Conservation (phyloP, 2,888 invertebrate species). For the Nymphalis c-album region DNA sequence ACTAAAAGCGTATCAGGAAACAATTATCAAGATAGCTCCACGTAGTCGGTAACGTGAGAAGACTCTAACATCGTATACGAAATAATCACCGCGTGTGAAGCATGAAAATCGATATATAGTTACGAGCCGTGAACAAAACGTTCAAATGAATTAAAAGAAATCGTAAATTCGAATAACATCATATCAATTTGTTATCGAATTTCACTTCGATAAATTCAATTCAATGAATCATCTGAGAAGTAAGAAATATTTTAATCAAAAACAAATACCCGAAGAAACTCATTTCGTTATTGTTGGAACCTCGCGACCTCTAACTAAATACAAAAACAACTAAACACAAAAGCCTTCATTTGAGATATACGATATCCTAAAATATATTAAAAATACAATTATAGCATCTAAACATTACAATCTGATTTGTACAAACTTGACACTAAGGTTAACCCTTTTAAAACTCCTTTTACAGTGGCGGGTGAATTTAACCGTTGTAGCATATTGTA, state of each 20-base stretch:
- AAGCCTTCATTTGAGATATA: slow-evolving; percentile 30
- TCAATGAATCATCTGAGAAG: slow-evolving; percentile 5
- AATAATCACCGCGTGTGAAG: slow-evolving; percentile 60
- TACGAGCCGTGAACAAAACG: slow-evolving; percentile 47
- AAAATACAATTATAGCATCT: slow-evolving; percentile 58
- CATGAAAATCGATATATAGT: slow-evolving; percentile 58
- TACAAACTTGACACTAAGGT: slow-evolving; percentile 41
- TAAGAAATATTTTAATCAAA: slow-evolving; percentile 14
- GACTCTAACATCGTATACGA: slow-evolving; percentile 51
- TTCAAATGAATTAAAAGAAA: slow-evolving; percentile 42
- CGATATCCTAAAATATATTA: slow-evolving; percentile 69
- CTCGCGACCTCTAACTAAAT: slow-evolving; percentile 18
- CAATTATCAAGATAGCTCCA: slow-evolving; percentile 42
- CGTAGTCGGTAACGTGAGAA: slow-evolving; percentile 56
- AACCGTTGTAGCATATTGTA: slow-evolving; percentile 77
- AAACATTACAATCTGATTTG: slow-evolving; percentile 30
- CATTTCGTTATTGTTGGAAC: slow-evolving; percentile 13
- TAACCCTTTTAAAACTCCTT: slow-evolving; percentile 50
- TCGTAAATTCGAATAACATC: slow-evolving; percentile 12
- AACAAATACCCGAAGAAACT: slow-evolving; percentile 14
- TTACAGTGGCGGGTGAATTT: slow-evolving; percentile 51
- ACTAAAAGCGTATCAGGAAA: slow-evolving; percentile 22
- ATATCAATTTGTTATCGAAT: not conserved
- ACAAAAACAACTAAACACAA: slow-evolving; percentile 15
- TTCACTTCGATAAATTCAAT: slow-evolving; percentile 1